Conservation (phyloP, 2,113 vertebrate species). For the Ardeotis arabs region DNA sequence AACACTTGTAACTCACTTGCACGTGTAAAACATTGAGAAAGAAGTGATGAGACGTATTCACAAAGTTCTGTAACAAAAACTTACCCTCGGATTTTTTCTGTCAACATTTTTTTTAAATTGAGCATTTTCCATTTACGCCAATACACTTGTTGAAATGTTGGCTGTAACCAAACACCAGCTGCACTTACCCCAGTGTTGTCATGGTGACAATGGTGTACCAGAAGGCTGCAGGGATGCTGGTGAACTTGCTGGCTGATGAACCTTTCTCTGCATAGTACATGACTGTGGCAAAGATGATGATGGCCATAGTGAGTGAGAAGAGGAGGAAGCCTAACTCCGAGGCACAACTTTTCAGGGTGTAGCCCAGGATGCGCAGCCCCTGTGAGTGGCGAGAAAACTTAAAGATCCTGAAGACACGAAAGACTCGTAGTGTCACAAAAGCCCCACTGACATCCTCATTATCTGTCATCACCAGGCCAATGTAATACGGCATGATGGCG, state of each 20-base stretch:
- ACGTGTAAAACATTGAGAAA: neutral
- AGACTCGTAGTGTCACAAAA: slow-evolving; percentile 95
- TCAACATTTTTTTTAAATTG: neutral
- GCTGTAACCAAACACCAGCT: slow-evolving; percentile 35
- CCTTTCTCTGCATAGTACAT: slow-evolving; percentile 99
- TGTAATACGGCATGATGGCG: slow-evolving; percentile 98
- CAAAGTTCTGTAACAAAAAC: neutral
- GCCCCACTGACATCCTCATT: slow-evolving; percentile 98
- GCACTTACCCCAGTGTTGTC: slow-evolving; percentile 96
- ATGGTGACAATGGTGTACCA: slow-evolving; percentile 99
- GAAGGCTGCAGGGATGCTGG: slow-evolving; percentile 96
- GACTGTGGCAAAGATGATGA: slow-evolving; percentile 98
- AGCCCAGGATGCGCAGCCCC: slow-evolving; percentile 94
- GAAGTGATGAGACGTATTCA: neutral
- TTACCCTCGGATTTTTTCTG: neutral
- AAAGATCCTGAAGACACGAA: slow-evolving; percentile 97
- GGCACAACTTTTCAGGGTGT: slow-evolving; percentile 97
- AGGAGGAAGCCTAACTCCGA: slow-evolving; percentile 97
- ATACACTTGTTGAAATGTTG: slow-evolving; percentile 27
- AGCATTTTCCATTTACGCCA: fast-evolving
- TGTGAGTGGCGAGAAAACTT: slow-evolving; percentile 98
- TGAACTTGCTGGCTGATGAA: slow-evolving; percentile 93
- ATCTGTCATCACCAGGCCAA: slow-evolving; percentile 95
- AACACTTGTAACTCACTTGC: neutral
- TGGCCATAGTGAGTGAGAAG: slow-evolving; percentile 98